Percentiles rank a stretch among this genome's conserved stretches.
These are phyloP conservation scores for Drepana arcuata DNA, from an alignment of 1,140 invertebrate species.

Conservation along the genomic window DNA sequence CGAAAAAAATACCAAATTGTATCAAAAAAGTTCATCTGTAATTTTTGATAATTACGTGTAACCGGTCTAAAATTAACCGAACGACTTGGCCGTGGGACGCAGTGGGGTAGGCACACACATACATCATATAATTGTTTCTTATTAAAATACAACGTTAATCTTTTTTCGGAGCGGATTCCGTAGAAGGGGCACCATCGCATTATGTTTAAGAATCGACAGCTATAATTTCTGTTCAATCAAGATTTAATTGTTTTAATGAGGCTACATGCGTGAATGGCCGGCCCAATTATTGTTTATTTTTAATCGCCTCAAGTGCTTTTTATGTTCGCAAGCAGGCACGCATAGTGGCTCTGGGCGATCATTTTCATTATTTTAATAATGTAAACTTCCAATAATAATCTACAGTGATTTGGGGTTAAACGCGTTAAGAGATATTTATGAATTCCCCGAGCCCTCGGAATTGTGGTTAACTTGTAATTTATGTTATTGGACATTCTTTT, in stretches of 20 bases:
- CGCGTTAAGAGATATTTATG: conserved; percentile 61
- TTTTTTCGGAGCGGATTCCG: conserved; percentile 61
- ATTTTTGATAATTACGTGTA: conserved; percentile 64
- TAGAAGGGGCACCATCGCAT: conserved; percentile 49
- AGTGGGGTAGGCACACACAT: conserved; percentile 62
- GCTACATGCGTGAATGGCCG: conserved; percentile 68
- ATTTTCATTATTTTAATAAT: conserved; percentile 73
- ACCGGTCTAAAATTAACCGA: conserved; percentile 46
- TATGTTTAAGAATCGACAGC: conserved; percentile 70
- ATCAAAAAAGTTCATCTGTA: conserved; percentile 52
- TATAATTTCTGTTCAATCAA: conserved; percentile 72
- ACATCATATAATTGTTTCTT: conserved; percentile 70
- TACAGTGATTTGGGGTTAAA: conserved; percentile 66
- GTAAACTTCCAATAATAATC: conserved; percentile 71
- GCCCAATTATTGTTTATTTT: conserved; percentile 72
- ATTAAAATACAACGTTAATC: conserved; percentile 70
- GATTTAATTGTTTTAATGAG: conserved; percentile 73
- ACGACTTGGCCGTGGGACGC: conserved; percentile 67
- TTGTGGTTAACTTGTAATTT: conserved; percentile 55
- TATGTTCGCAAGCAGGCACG: conserved; percentile 64
- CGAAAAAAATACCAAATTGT: conserved; percentile 41
- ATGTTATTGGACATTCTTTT: no score
- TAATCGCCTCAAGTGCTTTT: conserved; percentile 69
- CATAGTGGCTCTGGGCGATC: conserved; percentile 59
- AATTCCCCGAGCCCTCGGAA: conserved; percentile 42